These are phyloP conservation scores for Xylota sylvarum DNA, from an alignment of 2,888 invertebrate genomes.

Conservation along the genomic window DNA sequence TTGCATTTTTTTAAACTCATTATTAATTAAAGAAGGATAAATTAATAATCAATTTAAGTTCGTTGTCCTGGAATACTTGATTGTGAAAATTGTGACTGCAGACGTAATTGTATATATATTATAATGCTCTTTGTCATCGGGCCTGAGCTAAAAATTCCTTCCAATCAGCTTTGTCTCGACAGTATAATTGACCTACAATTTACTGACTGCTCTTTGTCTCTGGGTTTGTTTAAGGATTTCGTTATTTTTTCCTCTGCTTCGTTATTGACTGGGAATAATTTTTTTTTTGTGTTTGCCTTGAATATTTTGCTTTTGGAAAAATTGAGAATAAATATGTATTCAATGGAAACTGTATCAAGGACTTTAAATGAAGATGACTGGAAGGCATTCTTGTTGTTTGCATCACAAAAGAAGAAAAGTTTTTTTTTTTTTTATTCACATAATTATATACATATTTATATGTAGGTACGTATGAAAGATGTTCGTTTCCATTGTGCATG, in stretches of 20 bases:
- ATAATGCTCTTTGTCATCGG: not conserved
- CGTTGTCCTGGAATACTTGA: slow-evolving; percentile 46
- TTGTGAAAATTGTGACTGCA: slow-evolving; percentile 17
- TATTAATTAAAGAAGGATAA: slow-evolving; percentile 24
- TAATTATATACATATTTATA: not conserved
- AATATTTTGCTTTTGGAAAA: not conserved
- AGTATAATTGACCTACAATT: slow-evolving; percentile 29
- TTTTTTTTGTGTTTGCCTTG: not conserved
- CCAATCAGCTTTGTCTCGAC: slow-evolving; percentile 11
- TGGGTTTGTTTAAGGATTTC: not conserved
- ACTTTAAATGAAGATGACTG: slow-evolving; percentile 22
- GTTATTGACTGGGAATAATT: not conserved
- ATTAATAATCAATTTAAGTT: slow-evolving; percentile 27
- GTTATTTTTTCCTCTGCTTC: not conserved
- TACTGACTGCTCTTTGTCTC: slow-evolving; percentile 4
- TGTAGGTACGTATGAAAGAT: not conserved
- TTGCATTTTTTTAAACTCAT: not conserved
- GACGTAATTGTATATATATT: slow-evolving; percentile 18
- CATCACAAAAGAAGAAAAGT: slow-evolving; percentile 28
- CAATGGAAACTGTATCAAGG: slow-evolving; percentile 29
- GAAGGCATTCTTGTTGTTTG: slow-evolving; percentile 23
- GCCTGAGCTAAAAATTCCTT: not conserved
- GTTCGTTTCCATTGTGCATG: not conserved
- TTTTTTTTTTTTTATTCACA: not conserved
- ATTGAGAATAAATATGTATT: slow-evolving; percentile 15